Base-by-base conservation (phyloP, 2,888 invertebrate genomes). In the Mythimna vitellina region DNA sequence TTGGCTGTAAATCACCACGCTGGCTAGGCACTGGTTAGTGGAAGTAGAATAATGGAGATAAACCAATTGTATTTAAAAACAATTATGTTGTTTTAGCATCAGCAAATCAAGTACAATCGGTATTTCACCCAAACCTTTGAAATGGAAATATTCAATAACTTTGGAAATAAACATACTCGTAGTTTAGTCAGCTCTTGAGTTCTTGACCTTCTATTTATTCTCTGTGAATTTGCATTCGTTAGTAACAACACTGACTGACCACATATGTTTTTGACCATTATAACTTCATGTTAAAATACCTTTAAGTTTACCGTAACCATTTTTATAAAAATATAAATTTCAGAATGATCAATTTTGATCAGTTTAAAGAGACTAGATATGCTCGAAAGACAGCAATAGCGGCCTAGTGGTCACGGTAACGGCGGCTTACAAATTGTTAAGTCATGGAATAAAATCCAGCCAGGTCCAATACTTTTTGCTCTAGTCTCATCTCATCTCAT, bases 201-300 rank as follows among this genome's bases (percentile, higher is more conserved):
- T 42, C 42, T 76, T 66, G 38, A 76, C 57, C 67, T 73, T 57
- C 2, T 57, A 42, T 57, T 25, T 1, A 25, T 42, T 65, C 42
- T 12, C 8, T 38, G 20, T 7, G 0, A 12, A 7, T 12, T 22
- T 38, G 4, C n/a, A 53, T 51, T 57, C 29, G 22, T 58, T 25
- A 56, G 51, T 9, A 51, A 73, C 38, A 25, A 46, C 17, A n/a
- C 42, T 29, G 25, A n/a, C 53, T 29, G 25, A 8, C 8, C 29
- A 65, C 49, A 65, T 72, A 1, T 49, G 0, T 17, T 53, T 58
- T 68, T 68, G 12, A 35, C n/a, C n/a, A 51, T 12, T 42, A 58
- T 7, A 58, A 58, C 42, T 42, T 32, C 32, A 64, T 49, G 32
- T 46, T 25, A n/a, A 20, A 54, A 17, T 42, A n/a, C 14, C 8